These are phyloP conservation scores for Cyprinodon diabolis DNA, from an alignment of 2,797 vertebrate genomes.

Conservation along the genomic window DNA sequence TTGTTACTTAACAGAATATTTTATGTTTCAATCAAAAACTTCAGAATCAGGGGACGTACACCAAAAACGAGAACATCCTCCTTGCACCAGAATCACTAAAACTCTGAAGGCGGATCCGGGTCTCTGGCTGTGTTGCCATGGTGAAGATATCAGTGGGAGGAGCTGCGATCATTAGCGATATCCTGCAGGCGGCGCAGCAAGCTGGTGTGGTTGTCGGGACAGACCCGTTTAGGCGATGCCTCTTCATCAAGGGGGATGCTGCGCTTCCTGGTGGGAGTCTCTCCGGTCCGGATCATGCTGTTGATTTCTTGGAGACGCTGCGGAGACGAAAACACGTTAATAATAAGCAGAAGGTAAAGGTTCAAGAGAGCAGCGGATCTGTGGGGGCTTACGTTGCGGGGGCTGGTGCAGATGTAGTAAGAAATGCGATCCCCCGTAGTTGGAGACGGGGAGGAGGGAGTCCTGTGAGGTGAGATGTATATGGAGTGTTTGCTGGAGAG, in stretches of 20 bases:
- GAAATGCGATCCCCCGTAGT: constrained; percentile 87
- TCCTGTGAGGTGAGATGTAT: constrained; percentile 92
- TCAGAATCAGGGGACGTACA: background rate
- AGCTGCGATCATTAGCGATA: constrained; percentile 91
- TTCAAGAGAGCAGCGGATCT: background rate
- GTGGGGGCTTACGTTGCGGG: constrained; percentile 84
- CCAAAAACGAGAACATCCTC: background rate
- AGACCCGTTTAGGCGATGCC: constrained; percentile 88
- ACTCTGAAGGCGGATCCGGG: no score
- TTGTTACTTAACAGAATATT: background rate
- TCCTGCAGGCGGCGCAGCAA: constrained; percentile 90
- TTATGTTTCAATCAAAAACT: background rate
- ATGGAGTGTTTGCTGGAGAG: constrained; percentile 90
- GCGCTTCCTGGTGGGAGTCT: constrained; percentile 91
- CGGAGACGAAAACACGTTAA: constrained; percentile 1
- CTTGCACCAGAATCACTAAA: no score
- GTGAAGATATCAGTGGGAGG: constrained; percentile 77
- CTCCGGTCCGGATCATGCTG: constrained; percentile 93
- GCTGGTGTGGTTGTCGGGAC: constrained; percentile 89
- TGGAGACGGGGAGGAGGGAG: constrained; percentile 73
- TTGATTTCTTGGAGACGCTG: constrained; percentile 94
- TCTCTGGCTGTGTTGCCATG: background rate
- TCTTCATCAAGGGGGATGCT: constrained; percentile 87
- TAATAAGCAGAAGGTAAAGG: background rate
- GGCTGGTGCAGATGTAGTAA: constrained; percentile 94